Evolutionary conservation across 2,888 invertebrate species (phyloP).

Genomic region (Lacanobia oleracea): DNA sequence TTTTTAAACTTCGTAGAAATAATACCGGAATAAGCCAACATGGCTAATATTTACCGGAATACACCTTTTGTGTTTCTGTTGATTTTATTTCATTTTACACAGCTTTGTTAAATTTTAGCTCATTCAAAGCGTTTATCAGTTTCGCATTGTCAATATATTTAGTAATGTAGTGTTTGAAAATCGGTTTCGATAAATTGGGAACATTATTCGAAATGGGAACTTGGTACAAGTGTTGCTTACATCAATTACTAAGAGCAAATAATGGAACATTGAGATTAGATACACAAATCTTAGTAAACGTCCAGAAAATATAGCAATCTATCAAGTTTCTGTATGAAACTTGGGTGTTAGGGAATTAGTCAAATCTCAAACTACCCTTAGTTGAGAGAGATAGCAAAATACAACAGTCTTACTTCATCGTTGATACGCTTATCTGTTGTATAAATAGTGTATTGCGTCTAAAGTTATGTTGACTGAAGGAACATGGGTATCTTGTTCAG

Average conservation of each 20-base stretch:
- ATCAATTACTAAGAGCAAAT: slow-evolving; percentile 52
- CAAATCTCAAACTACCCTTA: slow-evolving; percentile 63
- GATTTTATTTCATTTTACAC: slow-evolving; percentile 7
- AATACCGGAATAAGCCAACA: not conserved
- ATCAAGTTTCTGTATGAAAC: slow-evolving; percentile 66
- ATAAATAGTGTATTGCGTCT: slow-evolving; percentile 67
- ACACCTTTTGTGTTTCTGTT: slow-evolving; percentile 6
- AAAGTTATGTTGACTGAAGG: slow-evolving; percentile 62
- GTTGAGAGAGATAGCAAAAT: slow-evolving; percentile 64
- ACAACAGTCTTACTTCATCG: slow-evolving; percentile 60
- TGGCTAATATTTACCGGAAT: not conserved
- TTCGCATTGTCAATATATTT: slow-evolving; percentile 36
- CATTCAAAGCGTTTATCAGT: slow-evolving; percentile 25
- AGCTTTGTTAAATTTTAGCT: slow-evolving; percentile 17
- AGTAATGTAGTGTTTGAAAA: slow-evolving; percentile 23
- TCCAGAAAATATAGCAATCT: slow-evolving; percentile 63
- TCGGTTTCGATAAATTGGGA: slow-evolving; percentile 25
- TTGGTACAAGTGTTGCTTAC: slow-evolving; percentile 45
- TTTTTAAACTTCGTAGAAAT: not conserved
- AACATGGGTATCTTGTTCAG: slow-evolving; percentile 64
- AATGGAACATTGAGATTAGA: slow-evolving; percentile 54
- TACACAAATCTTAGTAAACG: slow-evolving; percentile 61
- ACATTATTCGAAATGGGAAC: slow-evolving; percentile 39
- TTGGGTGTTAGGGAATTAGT: slow-evolving; percentile 64
- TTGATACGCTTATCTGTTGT: slow-evolving; percentile 69